Base-by-base conservation (phyloP, 2,113 vertebrate genomes). In the Dasypus novemcinctus region DNA sequence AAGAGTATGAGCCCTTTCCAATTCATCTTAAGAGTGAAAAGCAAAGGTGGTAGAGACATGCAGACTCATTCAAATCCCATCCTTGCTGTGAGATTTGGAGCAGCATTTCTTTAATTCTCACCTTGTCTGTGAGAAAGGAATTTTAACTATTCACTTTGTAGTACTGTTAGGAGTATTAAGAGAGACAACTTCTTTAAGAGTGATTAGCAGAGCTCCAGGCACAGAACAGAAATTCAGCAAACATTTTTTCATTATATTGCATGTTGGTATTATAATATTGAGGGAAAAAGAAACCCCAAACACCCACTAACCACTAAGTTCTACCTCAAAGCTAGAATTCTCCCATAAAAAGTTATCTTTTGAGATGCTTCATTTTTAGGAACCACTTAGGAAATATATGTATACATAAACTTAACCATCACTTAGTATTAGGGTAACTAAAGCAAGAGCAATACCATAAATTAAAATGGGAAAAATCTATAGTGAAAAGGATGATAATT, bases 221-320 rank as follows among this genome's bases (percentile, higher is more conserved):
- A 63, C 57, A 9, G 6, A 66, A 49, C 0, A 59, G 18, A 82
- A 38, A 27, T 13, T 23, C 5, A 10, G n/a, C 9, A 54, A 52
- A 80, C 5, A 52, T 14, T 59, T 38, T 29, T 57, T 68, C 23
- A 23, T n/a, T 41, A 23, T 17, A 31, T 31, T 93, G 4, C 20
- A 23, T 61, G 25, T 14, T 57, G 0, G 7, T 61, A 33, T 76
- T 63, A 21, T 9, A 63, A 43, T 41, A 52, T 8, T 82, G 9
- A 20, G 10, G 5, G 9, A 2, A 2, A 1, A n/a, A 21, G 7
- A 27, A 49, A 69, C 52, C 10, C 7, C 10, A 13, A 75, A 13
- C 3, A 38, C 9, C 0, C 3, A 3, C 14, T 79, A 15, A 66
- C 4, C 4, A 3, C 12, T 57, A 20, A 74, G 5, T 12, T 43